A percentile compares a stretch with the other conserved stretches of the same genome.
Conservation (phyloP, 2,113 vertebrate genomes). For the human region DNA sequence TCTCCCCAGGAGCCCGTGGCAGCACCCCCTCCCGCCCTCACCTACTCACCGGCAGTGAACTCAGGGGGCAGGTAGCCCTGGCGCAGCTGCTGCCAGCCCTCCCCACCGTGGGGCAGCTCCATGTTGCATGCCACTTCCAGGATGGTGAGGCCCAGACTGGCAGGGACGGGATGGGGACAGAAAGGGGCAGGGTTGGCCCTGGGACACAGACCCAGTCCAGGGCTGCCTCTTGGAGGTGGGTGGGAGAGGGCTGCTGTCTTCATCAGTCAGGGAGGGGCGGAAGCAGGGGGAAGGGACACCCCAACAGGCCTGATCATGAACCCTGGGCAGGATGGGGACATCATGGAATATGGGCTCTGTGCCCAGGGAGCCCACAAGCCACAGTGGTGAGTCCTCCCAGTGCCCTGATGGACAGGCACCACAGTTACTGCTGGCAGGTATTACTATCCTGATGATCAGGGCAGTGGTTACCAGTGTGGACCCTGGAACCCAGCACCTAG, state of each 20-base stretch:
- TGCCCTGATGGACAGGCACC: not conserved
- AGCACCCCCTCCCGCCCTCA: too few relatives aligned
- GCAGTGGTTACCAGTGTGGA: not conserved
- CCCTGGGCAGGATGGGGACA: not conserved
- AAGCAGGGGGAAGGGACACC: not conserved
- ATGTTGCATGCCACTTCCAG: conserved; percentile 93
- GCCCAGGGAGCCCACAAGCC: too few relatives aligned
- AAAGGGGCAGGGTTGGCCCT: not conserved
- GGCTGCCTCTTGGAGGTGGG: not conserved
- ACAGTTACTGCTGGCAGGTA: not conserved
- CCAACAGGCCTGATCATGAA: not conserved
- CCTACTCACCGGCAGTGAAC: conserved; percentile 87
- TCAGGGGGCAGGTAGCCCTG: conserved; percentile 90
- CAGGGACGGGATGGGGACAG: not conserved
- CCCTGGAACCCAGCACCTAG: not conserved
- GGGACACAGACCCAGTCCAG: not conserved
- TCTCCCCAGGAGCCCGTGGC: not conserved
- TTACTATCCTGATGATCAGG: not conserved
- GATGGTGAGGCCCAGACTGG: conserved; percentile 92
- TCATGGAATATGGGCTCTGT: not conserved
- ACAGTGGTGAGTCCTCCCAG: not conserved
- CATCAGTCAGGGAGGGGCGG: not conserved
- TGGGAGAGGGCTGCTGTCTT: not conserved
- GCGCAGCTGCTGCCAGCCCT: conserved; percentile 93
- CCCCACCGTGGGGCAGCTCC: conserved; percentile 92